Evolutionary conservation across 2,113 vertebrate species (phyloP).

Genomic region (Caranx ignobilis): DNA sequence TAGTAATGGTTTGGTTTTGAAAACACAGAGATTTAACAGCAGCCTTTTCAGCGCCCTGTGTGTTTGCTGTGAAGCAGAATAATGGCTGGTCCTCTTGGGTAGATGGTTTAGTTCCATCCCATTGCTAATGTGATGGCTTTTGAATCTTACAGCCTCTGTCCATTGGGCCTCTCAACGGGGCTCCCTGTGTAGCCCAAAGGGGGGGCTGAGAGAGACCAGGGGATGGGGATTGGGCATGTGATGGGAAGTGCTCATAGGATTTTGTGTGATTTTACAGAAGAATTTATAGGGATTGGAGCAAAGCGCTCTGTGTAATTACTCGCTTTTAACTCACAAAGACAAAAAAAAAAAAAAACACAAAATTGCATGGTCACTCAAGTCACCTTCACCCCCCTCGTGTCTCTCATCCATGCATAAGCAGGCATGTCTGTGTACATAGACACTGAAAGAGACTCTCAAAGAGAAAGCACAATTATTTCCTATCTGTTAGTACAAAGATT

Average conservation of each 20-base stretch:
- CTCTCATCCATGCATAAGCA: constrained; percentile 41
- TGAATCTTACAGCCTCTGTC: constrained; percentile 70
- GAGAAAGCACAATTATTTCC: constrained; percentile 60
- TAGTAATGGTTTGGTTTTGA: constrained; percentile 49
- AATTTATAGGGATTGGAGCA: constrained; percentile 1
- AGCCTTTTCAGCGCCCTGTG: constrained; percentile 50
- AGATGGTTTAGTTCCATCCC: constrained; percentile 76
- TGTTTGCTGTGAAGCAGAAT: constrained; percentile 64
- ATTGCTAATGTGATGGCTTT: constrained; percentile 79
- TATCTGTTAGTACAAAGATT: constrained; percentile 66
- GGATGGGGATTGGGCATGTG: constrained; percentile 28
- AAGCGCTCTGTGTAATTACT: constrained; percentile 28
- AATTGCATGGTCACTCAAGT: constrained; percentile 61
- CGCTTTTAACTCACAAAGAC: constrained; percentile 37
- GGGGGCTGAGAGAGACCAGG: constrained; percentile 36
- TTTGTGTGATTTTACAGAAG: constrained; percentile 40
- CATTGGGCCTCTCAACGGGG: constrained; percentile 60
- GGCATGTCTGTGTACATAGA: constrained; percentile 16
- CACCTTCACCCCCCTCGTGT: constrained; percentile 66
- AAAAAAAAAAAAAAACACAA: constrained; percentile 6
- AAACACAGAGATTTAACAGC: constrained; percentile 43
- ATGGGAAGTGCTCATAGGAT: constrained; percentile 27
- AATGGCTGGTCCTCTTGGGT: constrained; percentile 69
- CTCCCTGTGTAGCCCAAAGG: constrained; percentile 54
- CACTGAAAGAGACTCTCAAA: constrained; percentile 51